Base-by-base conservation (phyloP, 2,888 invertebrate genomes). In the Lepetodrilus schrolli region DNA sequence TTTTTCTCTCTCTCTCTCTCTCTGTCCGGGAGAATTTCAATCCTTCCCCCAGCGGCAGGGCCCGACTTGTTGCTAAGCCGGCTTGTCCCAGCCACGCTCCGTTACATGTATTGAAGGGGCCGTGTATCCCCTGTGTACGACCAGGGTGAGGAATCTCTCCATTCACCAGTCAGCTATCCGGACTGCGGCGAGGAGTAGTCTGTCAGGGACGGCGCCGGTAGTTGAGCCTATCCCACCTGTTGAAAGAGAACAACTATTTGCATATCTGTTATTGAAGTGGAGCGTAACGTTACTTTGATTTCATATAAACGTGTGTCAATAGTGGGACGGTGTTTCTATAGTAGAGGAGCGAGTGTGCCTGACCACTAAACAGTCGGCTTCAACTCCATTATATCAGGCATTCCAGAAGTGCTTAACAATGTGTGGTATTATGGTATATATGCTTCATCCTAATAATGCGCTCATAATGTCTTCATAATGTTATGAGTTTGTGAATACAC, bases 201-300 rank as follows among this genome's bases (percentile, higher is more conserved):
- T 43, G n/a, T 10, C n/a, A 17, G 17, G 13, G 43, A 17, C 43
- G 43, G n/a, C 4, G 17, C 23, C 50, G 10, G 50, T 50, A 17
- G 26, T 10, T 58, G n/a, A 23, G 30, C n/a, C 58, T 8, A 7
- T 58, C 58, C 58, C 58, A 58, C 58, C 58, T 58, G 58, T 34
- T 58, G 34, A 58, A 58, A 58, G 10, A 21, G 21, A 48, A 48
- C 48, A 48, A 48, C 17, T 48, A 48, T 48, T 48, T 48, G 48
- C 17, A 21, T 17, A 48, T 21, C 48, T 4, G 7, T 4, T 48
- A 20, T 48, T 20, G 48, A 48, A 48, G 21, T 48, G 21, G 20
- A 48, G 48, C n/a, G 21, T 48, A 48, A 48, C 21, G 21, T 48
- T 48, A 20, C 48, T 48, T 48, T 48, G 48, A 48, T 48, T 48